Evolutionary conservation across 2,888 invertebrate species (phyloP).

Genomic region (Nebria salina): DNA sequence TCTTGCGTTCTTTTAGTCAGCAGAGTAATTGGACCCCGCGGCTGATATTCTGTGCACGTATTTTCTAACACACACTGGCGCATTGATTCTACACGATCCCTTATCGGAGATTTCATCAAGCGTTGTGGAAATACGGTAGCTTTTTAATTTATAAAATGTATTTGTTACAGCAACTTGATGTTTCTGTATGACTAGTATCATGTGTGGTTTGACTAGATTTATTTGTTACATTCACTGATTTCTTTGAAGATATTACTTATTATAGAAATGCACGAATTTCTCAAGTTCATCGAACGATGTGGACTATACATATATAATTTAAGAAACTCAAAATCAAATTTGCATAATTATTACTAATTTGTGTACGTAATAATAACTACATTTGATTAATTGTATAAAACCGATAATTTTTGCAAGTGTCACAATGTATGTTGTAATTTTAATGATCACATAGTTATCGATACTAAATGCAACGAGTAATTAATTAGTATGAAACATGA

Average conservation of each 20-base stretch:
- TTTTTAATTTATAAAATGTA: background rate
- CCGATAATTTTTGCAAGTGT: background rate
- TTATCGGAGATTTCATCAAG: slow-evolving; percentile 15
- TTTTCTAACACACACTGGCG: slow-evolving; percentile 7
- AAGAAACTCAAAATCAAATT: too few species aligned
- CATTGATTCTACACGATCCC: background rate
- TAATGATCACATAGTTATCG: slow-evolving; percentile 29
- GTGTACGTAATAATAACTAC: background rate
- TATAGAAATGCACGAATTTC: too few species aligned
- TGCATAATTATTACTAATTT: too few species aligned
- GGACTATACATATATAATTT: too few species aligned
- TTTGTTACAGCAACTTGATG: background rate
- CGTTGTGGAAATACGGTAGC: slow-evolving; percentile 8
- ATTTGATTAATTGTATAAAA: background rate
- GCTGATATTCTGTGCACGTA: slow-evolving; percentile 14
- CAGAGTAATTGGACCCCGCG: slow-evolving; percentile 11
- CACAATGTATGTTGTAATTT: slow-evolving; percentile 22
- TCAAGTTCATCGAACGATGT: too few species aligned
- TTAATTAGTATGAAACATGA: slow-evolving; percentile 39
- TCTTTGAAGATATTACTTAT: too few species aligned
- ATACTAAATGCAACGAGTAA: slow-evolving; percentile 26
- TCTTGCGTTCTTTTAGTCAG: background rate
- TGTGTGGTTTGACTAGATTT: too few species aligned
- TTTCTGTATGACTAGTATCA: background rate
- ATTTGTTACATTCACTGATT: too few species aligned